Conservation (phyloP, 2,797 vertebrate species). For the Fratercula arctica region DNA sequence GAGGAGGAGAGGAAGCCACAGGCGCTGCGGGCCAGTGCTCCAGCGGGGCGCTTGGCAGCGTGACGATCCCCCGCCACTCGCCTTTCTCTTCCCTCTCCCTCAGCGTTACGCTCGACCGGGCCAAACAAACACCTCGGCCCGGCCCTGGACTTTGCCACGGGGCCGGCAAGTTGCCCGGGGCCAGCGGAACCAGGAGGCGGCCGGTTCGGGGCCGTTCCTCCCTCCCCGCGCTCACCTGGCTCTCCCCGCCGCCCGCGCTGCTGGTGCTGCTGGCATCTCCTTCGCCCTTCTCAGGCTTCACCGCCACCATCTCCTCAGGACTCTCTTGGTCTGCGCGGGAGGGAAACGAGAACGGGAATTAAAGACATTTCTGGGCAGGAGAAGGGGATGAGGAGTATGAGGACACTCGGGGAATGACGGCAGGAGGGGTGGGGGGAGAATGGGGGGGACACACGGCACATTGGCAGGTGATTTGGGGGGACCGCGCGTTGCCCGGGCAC, state of each 20-base stretch:
- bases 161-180: background rate
- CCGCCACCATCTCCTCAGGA: conserved; percentile 74
- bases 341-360: background rate
- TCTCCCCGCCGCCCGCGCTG: conserved; percentile 62
- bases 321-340: conserved; percentile 72
- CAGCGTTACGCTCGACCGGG: background rate
- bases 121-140: background rate
- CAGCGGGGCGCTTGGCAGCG: background rate
- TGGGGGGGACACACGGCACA: background rate
- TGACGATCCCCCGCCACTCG: background rate
- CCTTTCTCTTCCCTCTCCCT: background rate
- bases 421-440: background rate
- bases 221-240: conserved; percentile 66
- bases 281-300: conserved; percentile 77
- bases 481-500: background rate
- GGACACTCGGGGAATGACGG: background rate
- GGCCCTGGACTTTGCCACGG: conserved; percentile 41
- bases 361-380: background rate
- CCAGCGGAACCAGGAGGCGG: background rate
- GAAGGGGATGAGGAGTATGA: background rate
- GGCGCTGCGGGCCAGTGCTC: background rate
- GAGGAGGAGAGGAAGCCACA: background rate
- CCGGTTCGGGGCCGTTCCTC: background rate
- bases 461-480: background rate
- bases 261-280: conserved; percentile 72